A percentile compares a stretch with the other conserved stretches of the same genome.
These are phyloP conservation scores for Bombus confusus DNA, from an alignment of 1,140 invertebrate genomes.

Conservation along the genomic window DNA sequence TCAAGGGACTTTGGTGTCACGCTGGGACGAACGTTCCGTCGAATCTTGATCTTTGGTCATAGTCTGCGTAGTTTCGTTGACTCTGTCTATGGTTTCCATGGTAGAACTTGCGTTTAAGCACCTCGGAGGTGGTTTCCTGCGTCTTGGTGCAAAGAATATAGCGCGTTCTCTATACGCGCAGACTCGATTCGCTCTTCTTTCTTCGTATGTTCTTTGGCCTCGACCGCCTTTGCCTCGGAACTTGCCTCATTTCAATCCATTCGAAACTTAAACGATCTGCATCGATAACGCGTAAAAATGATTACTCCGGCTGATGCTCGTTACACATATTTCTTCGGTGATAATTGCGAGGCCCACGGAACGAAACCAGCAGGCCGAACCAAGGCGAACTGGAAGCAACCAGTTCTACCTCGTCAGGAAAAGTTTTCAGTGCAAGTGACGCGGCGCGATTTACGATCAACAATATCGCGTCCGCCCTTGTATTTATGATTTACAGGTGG, in stretches of 20 bases:
- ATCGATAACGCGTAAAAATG: neutral
- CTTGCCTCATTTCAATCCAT: neutral
- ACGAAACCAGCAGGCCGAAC: neutral
- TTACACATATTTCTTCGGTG: neutral
- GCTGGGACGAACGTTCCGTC: neutral
- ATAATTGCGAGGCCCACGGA: neutral
- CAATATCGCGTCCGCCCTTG: conserved; percentile 6
- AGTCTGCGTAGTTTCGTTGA: neutral
- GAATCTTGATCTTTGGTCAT: neutral
- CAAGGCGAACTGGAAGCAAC: neutral
- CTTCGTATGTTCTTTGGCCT: neutral
- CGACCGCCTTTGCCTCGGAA: neutral
- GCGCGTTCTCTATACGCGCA: too few species aligned
- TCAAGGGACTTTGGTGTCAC: neutral
- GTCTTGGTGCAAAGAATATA: too few species aligned
- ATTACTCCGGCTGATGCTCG: neutral
- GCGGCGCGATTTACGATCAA: conserved; percentile 10
- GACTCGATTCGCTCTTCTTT: neutral
- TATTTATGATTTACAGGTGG: conserved; percentile 1
- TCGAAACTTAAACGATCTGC: neutral
- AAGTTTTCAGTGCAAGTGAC: conserved; percentile 19
- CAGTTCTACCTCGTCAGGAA: neutral
- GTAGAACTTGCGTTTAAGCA: too few species aligned
- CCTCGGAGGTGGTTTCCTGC: too few species aligned
- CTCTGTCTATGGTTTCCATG: neutral